Evolutionary conservation across 2,888 invertebrate genomes (phyloP), one percentile per base, ranked within the genome.

Genomic region (Nasonia oneida): DNA sequence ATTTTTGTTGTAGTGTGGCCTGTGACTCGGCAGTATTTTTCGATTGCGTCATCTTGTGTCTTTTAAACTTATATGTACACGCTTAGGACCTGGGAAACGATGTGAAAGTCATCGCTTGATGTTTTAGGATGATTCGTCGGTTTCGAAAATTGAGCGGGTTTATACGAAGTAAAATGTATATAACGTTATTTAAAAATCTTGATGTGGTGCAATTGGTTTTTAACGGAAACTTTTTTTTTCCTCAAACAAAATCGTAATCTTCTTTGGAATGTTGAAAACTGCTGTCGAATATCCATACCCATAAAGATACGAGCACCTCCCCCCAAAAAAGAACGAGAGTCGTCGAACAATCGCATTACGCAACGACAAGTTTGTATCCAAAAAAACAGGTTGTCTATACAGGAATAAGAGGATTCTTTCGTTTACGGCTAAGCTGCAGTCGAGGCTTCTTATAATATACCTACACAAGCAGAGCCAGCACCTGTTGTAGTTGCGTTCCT

Each of bases 401-500:
- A 73, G 33, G 14, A 12, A 67, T 33, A 15, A 67, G 67, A 67
- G 33, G 67, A 67, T 67, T 29, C 67, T 67, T 33, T 67, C 67
- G 15, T 4, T 12, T 4, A 15, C 67, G 15, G n/a, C 33, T 67
- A 33, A 67, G 67, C 67, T 61, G 67, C 67, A 29, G 29, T 67
- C 67, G 67, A n/a, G n/a, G 67, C 29, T 29, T 47, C 39, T 71
- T 33, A 71, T 37, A 42, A 73, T 73, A 42, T 37, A 73, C 73
- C 18, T 39, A 42, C 47, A 42, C 74, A 67, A 33, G 23, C 67
- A 67, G 67, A 14, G 42, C 23, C 42, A 74, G 74, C 74, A 74
- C 74, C 74, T 74, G 74, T 74, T 74, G 74, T 74, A n/a, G 23
- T 50, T 74, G 0, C 42, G 23, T 42, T 47, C 23, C 74, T 42